Evolutionary conservation across 2,888 invertebrate species (phyloP), one percentile per base, ranked within the genome.

Genomic region (Meiosimyza platycephala): DNA sequence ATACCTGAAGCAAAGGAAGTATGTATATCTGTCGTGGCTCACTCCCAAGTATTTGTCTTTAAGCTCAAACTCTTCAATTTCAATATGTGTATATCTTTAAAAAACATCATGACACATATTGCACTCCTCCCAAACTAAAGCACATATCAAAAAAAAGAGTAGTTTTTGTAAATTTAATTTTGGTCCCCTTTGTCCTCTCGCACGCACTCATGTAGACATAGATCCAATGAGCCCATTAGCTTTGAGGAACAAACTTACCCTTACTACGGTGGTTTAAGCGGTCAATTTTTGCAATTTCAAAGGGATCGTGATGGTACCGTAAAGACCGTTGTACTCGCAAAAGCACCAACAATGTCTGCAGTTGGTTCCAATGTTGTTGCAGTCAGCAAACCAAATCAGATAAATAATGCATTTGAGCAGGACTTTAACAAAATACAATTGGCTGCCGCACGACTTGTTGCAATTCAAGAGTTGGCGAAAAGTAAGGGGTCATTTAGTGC

Each of bases 261-360:
- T 15, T 93, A 91, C 85, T 93, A 93, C 81, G 93, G 94, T 1
- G 93, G 93, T 48, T 91, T 90, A 2, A 91, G 90, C 81, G 93
- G 93, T 0, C 92, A 93, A 84, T 90, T 91, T 71, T 85, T 93
- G 51, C 81, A 83, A 70, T 68, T 84, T 66, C 81, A 79, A 59
- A 55, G 48, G 9, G 79, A 79, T 62, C 63, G 64, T 13, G 80
- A 80, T 63, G 81, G 80, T 72, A 77, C 71, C 63, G 15, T 79
- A 6, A 76, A 76, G 65, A 78, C 77, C 66, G 76, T 75, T 55
- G 74, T 81, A 18, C 52, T 81, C 69, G 72, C 74, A 57, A 74
- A 75, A 57, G 73, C 72, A 1, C 74, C 78, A 5, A 18, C 74
- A 62, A 71, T 75, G 2, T 72, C 69, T 51, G 40, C 33, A 28